Evolutionary conservation across 2,888 invertebrate genomes (phyloP), one percentile per base, ranked within the genome.

Genomic region (Phania funesta): DNA sequence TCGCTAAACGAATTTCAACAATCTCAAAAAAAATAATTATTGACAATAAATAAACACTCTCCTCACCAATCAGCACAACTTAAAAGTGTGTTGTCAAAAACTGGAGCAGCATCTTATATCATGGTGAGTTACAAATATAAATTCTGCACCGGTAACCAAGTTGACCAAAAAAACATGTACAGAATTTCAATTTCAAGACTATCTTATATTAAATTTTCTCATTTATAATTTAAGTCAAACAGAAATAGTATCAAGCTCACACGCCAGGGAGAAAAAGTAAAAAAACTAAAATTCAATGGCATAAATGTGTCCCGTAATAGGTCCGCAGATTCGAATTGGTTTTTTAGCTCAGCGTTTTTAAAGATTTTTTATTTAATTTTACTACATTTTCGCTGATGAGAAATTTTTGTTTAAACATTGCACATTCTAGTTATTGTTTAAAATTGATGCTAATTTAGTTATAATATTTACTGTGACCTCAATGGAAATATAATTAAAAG

Each of bases 111-210:
- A 75, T 75, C 75, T 64, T 46, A 56, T 50, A 56, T 58, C 56
- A 70, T 50, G 48, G 54, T 70, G 70, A 75, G 56, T 70, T 75
- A 32, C 52, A 41, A 60, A 50, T 41, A 50, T 22, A 68, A 75
- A 73, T 41, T 75, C 64, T 75, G 41, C 56, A 64, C 64, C 32
- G 38, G 20, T 26, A 38, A 48, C 5, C 64, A 60, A 26, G 48
- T 38, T 54, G 50, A 73, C 32, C 46, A 71, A 20, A 44, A 73
- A 71, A 58, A 67, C 71, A 54, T 67, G 54, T n/a, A 62, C 22
- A 68, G 77, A 81, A 73, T 81, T 77, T 62, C 41, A 81, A 77
- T 77, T 77, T 70, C 38, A 71, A 73, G 41, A 81, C 71, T 16
- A 54, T 22, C 70, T 77, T 48, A n/a, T 71, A 22, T 68, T 62